A percentile compares a stretch with the other conserved stretches of the same genome.
Evolutionary conservation across 2,113 vertebrate species (phyloP).

Genomic region (Ardeotis arabs): DNA sequence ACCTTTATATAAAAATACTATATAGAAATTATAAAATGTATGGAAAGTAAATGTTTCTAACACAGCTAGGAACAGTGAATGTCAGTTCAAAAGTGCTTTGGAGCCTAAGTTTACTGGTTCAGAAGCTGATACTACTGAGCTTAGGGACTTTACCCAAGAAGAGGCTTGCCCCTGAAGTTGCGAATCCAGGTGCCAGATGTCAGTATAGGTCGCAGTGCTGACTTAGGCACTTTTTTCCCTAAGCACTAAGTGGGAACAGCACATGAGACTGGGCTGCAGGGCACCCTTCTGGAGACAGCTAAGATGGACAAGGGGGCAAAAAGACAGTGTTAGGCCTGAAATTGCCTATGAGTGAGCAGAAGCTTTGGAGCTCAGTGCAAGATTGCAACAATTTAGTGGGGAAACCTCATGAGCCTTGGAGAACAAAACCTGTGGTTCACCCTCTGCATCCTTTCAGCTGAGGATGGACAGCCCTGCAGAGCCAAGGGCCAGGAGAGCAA

Average conservation of each 20-base stretch:
- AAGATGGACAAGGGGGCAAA: neutral
- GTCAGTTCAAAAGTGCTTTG: neutral
- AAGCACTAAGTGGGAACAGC: neutral
- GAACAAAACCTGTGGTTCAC: neutral
- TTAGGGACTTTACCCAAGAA: neutral
- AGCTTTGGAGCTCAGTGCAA: neutral
- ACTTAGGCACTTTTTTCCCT: neutral
- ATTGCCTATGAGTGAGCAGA: neutral
- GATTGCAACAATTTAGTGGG: neutral
- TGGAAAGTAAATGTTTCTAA: neutral
- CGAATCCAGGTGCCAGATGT: neutral
- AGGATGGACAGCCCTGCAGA: neutral
- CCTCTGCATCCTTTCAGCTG: neutral
- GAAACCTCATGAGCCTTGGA: neutral
- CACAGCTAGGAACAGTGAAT: neutral
- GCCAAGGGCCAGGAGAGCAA: neutral
- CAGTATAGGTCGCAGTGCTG: neutral
- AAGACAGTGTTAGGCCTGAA: neutral
- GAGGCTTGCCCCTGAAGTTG: neutral
- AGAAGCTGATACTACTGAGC: neutral
- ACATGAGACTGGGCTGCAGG: neutral
- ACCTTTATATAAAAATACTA: neutral
- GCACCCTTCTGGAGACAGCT: neutral
- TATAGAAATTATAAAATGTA: neutral
- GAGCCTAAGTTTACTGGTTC: neutral